Conservation (phyloP, 2,113 vertebrate species). For the Candoia aspera region DNA sequence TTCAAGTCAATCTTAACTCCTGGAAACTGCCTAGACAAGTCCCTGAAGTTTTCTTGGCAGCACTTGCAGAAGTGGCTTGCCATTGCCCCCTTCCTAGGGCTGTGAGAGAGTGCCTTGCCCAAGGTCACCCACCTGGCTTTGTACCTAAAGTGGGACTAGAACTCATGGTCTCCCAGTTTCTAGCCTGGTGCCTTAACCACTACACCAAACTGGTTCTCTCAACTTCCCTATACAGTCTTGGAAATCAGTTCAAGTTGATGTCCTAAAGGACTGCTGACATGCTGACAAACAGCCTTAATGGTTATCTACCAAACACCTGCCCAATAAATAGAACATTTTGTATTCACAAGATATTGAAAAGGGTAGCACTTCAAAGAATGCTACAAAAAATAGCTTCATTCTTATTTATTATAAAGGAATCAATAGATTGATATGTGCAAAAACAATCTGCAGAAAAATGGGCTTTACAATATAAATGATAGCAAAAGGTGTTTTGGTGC, state of each 20-base stretch:
- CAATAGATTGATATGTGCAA: constrained; percentile 14
- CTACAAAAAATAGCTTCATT: constrained; percentile 26
- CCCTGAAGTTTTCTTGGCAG: neutral
- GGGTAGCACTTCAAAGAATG: constrained; percentile 18
- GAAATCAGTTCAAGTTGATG: constrained; percentile 21
- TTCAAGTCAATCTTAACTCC: neutral
- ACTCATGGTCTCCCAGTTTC: neutral
- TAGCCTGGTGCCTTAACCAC: neutral
- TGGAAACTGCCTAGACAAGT: neutral
- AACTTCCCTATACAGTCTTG: neutral
- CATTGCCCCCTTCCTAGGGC: neutral
- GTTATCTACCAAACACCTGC: constrained; percentile 15
- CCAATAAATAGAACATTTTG: constrained; percentile 35
- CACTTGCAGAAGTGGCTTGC: neutral
- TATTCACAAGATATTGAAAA: constrained; percentile 28
- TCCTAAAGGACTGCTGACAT: neutral
- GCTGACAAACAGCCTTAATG: constrained; percentile 21
- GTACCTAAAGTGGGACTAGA: neutral
- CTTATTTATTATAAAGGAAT: constrained; percentile 32
- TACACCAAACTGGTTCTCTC: neutral
- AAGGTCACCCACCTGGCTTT: neutral
- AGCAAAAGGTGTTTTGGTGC: neutral
- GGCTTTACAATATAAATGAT: constrained; percentile 2
- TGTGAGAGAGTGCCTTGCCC: neutral
- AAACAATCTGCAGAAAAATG: constrained; percentile 28